phyloP scores from a whole-genome alignment of 2,797 vertebrate genomes.

The Alfaro cultratus region DNA sequence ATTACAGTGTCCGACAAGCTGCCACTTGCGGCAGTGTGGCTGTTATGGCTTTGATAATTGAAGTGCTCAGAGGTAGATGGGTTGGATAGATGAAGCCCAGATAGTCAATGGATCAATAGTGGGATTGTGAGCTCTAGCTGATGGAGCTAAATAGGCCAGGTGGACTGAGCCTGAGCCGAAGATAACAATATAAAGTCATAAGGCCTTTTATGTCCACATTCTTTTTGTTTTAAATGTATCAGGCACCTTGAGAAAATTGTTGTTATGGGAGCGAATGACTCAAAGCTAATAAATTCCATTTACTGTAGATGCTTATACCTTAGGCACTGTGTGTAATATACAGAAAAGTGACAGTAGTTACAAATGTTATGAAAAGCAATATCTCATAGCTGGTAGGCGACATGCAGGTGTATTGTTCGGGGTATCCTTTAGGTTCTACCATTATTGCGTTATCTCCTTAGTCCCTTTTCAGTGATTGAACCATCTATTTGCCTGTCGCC shows the following conservation, averaged over 20 bases:
- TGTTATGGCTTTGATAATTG: slow-evolving; percentile 83
- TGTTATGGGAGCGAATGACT: slow-evolving; percentile 41
- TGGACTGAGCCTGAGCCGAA: slow-evolving; percentile 43
- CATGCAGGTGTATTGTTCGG: slow-evolving; percentile 49
- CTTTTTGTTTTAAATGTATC: slow-evolving; percentile 44
- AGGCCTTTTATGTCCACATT: slow-evolving; percentile 34
- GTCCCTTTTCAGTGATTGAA: slow-evolving; percentile 60
- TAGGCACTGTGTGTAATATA: slow-evolving; percentile 46
- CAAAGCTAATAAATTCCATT: slow-evolving; percentile 43
- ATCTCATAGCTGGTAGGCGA: slow-evolving; percentile 39
- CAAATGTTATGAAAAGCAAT: slow-evolving; percentile 53
- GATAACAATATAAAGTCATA: slow-evolving; percentile 49
- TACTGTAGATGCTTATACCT: slow-evolving; percentile 26
- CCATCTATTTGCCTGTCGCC: slow-evolving; percentile 65
- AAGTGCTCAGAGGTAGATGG: slow-evolving; percentile 78
- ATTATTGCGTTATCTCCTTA: slow-evolving; percentile 64
- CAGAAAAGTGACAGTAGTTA: slow-evolving; percentile 58
- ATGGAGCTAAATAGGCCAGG: slow-evolving; percentile 60
- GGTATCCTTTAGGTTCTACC: slow-evolving; percentile 51
- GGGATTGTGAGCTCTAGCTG: slow-evolving; percentile 77
- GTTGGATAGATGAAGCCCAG: slow-evolving; percentile 77
- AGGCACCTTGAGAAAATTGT: slow-evolving; percentile 35
- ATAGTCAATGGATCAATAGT: slow-evolving; percentile 79
- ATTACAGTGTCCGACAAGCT: slow-evolving; percentile 81
- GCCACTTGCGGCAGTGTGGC: slow-evolving; percentile 72